These are phyloP conservation scores for Epinephelus awoara DNA, from an alignment of 2,797 vertebrate species.

Conservation along the genomic window DNA sequence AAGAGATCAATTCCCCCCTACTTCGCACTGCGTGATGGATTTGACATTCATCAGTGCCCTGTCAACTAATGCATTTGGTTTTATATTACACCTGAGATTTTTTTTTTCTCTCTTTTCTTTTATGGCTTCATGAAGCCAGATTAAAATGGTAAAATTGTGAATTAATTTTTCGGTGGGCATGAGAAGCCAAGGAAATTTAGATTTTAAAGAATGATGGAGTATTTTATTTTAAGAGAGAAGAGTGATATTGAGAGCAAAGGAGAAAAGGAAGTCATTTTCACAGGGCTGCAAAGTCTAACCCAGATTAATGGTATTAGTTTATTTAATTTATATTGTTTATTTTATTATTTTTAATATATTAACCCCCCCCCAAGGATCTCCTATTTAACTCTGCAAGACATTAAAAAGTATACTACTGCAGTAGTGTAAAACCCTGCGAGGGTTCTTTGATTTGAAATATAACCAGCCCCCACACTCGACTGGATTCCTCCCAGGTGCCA, in stretches of 20 bases:
- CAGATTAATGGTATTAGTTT: conserved; percentile 34
- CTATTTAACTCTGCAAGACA: conserved; percentile 1
- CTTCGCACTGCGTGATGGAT: conserved; percentile 74
- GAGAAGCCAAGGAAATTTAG: conserved; percentile 46
- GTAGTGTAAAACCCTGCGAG: conserved; percentile 14
- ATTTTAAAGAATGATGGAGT: conserved; percentile 50
- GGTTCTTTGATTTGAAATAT: conserved; percentile 26
- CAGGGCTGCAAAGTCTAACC: conserved; percentile 1
- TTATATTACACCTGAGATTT: conserved; percentile 80
- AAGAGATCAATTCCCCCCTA: conserved; percentile 77
- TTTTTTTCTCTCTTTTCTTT: conserved; percentile 60
- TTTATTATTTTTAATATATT: conserved; percentile 17
- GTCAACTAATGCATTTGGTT: conserved; percentile 81
- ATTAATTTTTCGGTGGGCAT: conserved; percentile 55
- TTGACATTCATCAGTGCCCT: conserved; percentile 81
- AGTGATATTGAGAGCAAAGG: conserved; percentile 19
- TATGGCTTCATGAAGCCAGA: conserved; percentile 69
- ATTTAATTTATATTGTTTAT: conserved; percentile 9
- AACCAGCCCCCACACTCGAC: conserved; percentile 10
- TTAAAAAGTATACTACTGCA: conserved; percentile 6
- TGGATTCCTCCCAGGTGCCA: conserved; percentile 21
- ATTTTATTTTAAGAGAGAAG: conserved; percentile 44
- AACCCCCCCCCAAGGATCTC: not conserved
- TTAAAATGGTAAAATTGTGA: conserved; percentile 73
- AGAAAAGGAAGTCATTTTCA: conserved; percentile 20